phyloP scores from a whole-genome alignment of 2,888 invertebrate species.

The Oscheius onirici region DNA sequence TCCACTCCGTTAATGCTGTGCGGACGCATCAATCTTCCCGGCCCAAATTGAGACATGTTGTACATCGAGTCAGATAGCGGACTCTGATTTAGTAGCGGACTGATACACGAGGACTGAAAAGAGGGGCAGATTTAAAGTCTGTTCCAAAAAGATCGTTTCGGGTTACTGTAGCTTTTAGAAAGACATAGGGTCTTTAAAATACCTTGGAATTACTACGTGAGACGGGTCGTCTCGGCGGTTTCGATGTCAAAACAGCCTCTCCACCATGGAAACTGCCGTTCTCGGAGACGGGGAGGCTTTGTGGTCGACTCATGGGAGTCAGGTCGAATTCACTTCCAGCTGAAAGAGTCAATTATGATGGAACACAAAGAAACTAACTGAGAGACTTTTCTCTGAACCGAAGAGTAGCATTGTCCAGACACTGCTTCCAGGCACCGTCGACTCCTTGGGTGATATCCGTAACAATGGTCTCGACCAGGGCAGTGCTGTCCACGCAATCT shows the following conservation, averaged over 20 bases:
- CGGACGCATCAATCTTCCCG: conserved; percentile 14
- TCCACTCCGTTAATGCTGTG: conserved; percentile 14
- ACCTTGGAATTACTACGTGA: conserved; percentile 16
- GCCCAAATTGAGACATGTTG: conserved; percentile 19
- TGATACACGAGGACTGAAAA: conserved; percentile 23
- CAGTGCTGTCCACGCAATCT: conserved; percentile 53
- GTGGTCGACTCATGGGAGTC: conserved; percentile 14
- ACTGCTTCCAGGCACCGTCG: conserved; percentile 54
- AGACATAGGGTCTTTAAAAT: background rate
- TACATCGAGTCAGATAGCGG: conserved; percentile 13
- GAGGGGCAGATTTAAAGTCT: no score
- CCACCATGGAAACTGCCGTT: background rate
- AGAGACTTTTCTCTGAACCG: conserved; percentile 13
- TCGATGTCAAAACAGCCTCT: background rate
- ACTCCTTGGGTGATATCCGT: conserved; percentile 53
- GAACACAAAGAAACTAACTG: background rate
- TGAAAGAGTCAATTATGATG: background rate
- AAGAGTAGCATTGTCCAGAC: conserved; percentile 41
- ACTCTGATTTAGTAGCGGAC: conserved; percentile 10
- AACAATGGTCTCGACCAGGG: conserved; percentile 49
- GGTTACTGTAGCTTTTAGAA: no score
- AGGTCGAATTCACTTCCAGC: conserved; percentile 16
- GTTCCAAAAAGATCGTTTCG: no score
- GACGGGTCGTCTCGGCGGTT: conserved; percentile 17
- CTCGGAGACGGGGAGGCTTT: background rate